Evolutionary conservation across 2,797 vertebrate species (phyloP).

Genomic region (Dallia pectoralis): DNA sequence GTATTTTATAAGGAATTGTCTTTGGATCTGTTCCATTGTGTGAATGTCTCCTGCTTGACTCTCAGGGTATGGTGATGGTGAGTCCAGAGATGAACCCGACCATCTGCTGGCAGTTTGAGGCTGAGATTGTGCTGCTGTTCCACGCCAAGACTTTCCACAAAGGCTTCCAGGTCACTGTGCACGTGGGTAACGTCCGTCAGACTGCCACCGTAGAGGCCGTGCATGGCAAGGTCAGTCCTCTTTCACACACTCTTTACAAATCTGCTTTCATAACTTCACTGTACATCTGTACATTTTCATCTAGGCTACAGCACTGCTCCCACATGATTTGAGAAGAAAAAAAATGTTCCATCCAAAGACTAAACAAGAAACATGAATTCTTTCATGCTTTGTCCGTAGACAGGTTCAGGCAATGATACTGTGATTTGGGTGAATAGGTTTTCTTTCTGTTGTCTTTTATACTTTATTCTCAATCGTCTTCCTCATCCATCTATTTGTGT

Average conservation of each 20-base stretch:
- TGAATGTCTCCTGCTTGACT: slow-evolving; percentile 6
- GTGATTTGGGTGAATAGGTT: too few relatives aligned
- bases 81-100: slow-evolving; percentile 98
- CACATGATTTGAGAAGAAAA: too few relatives aligned
- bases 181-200: slow-evolving; percentile 94
- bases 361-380: too few relatives aligned
- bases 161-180: slow-evolving; percentile 97
- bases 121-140: slow-evolving; percentile 94
- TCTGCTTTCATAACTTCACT: too few relatives aligned
- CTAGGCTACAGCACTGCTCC: too few relatives aligned
- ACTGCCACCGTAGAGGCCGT: slow-evolving; percentile 93
- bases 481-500: slow-evolving; percentile 7
- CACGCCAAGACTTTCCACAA: slow-evolving; percentile 96
- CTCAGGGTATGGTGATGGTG: slow-evolving; percentile 98
- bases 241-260: neutral
- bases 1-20: neutral
- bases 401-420: too few relatives aligned
- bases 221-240: slow-evolving; percentile 86
- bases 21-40: neutral
- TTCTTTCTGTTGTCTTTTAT: too few relatives aligned
- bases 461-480: too few relatives aligned
- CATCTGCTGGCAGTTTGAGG: slow-evolving; percentile 96
- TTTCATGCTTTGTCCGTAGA: too few relatives aligned
- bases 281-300: too few relatives aligned
- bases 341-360: neutral